These are phyloP conservation scores for Acanthosepion lycidas DNA, from an alignment of 2,888 invertebrate species.

Conservation along the genomic window DNA sequence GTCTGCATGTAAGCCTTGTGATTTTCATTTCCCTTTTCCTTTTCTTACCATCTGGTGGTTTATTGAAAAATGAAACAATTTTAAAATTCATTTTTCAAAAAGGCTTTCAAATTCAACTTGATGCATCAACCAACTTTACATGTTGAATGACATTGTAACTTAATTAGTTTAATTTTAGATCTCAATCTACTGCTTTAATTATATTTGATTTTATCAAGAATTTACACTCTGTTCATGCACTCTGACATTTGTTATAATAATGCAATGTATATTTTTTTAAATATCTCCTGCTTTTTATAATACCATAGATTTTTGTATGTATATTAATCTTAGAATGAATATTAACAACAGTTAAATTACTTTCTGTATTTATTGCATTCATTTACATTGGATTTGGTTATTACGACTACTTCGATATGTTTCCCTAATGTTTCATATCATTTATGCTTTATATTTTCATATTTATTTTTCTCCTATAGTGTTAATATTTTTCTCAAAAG, in stretches of 20 bases:
- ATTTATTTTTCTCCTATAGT: not conserved
- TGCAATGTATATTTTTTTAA: no score
- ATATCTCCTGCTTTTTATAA: no score
- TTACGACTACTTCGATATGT: not conserved
- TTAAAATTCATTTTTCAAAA: not conserved
- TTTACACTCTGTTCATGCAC: no score
- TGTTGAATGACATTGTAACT: not conserved
- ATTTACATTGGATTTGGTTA: not conserved
- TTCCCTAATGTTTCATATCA: not conserved
- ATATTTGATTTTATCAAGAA: no score
- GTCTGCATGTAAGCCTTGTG: slow-evolving; percentile 21
- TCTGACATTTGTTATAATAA: no score
- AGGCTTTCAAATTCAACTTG: not conserved
- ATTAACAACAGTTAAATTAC: not conserved
- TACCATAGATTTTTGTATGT: not conserved
- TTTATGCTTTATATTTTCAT: not conserved
- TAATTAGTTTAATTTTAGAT: no score
- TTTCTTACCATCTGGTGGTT: not conserved
- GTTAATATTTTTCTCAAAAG: not conserved
- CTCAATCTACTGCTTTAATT: no score
- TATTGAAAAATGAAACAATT: not conserved
- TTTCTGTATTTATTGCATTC: not conserved
- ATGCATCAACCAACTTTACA: not conserved
- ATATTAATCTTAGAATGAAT: not conserved
- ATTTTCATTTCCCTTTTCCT: not conserved